These are phyloP conservation scores for Melanaphis sacchari DNA, from an alignment of 1,140 invertebrate genomes.

Conservation along the genomic window DNA sequence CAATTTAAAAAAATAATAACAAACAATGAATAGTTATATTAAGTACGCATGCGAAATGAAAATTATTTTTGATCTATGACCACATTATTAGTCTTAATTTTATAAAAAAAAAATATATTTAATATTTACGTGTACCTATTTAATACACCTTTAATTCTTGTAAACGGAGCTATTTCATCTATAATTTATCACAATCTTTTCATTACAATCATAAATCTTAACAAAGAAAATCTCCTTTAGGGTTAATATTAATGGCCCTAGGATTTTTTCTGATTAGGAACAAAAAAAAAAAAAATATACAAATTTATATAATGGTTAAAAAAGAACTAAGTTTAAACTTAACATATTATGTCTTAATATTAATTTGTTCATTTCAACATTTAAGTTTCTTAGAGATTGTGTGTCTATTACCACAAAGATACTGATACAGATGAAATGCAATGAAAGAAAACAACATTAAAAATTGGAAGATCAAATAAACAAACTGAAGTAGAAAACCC, in stretches of 20 bases:
- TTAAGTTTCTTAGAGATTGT: background rate
- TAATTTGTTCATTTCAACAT: constrained; percentile 51
- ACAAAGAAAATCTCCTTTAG: constrained; percentile 33
- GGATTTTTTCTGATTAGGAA: constrained; percentile 35
- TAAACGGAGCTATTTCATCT: constrained; percentile 38
- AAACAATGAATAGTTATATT: constrained; percentile 46
- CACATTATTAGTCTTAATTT: constrained; percentile 26
- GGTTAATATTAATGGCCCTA: background rate
- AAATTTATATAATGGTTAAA: constrained; percentile 52
- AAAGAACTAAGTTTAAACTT: constrained; percentile 44
- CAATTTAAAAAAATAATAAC: constrained; percentile 46
- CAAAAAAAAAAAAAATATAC: constrained; percentile 46
- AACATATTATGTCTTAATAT: constrained; percentile 48
- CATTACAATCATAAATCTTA: constrained; percentile 43
- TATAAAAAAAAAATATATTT: constrained; percentile 43
- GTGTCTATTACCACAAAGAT: constrained; percentile 34
- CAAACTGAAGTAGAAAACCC: background rate
- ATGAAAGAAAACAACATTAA: background rate
- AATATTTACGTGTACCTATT: background rate
- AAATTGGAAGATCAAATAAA: constrained; percentile 43
- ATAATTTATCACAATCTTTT: constrained; percentile 56
- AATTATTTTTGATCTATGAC: constrained; percentile 35
- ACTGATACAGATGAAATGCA: background rate
- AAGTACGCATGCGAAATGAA: constrained; percentile 52
- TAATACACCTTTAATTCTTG: constrained; percentile 36